Evolutionary conservation across 2,797 vertebrate genomes (phyloP).

Genomic region (Falco naumanni): DNA sequence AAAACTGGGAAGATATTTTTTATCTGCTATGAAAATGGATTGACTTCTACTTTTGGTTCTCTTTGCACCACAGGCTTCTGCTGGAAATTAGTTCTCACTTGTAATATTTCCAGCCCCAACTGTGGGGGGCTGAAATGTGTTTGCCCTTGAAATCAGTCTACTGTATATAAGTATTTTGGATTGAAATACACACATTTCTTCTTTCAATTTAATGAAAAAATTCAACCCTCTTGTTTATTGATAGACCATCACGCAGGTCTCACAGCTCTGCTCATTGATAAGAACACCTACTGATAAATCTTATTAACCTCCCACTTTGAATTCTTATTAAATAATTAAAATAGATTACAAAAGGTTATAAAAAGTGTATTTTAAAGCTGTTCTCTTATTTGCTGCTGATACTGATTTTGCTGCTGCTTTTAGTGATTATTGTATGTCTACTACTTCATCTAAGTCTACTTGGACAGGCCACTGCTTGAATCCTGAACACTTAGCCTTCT

Average conservation of each 20-base stretch:
- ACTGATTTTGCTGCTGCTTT: conserved; percentile 26
- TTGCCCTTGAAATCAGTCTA: conserved; percentile 53
- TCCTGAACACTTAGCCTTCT: neutral
- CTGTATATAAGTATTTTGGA: conserved; percentile 22
- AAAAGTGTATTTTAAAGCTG: conserved; percentile 4
- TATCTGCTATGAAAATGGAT: conserved; percentile 7
- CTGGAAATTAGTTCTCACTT: conserved; percentile 55
- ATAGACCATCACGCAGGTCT: conserved; percentile 28
- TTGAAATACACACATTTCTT: conserved; percentile 38
- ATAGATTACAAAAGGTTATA: conserved; percentile 25
- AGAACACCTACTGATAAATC: conserved; percentile 61
- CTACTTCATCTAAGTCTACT: neutral
- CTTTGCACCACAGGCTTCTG: neutral
- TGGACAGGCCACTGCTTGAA: neutral
- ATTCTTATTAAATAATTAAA: conserved; percentile 72
- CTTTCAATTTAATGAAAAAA: conserved; percentile 51
- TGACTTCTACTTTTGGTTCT: conserved; percentile 42
- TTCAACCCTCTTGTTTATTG: conserved; percentile 61
- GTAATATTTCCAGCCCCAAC: conserved; percentile 56
- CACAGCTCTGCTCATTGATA: conserved; percentile 59
- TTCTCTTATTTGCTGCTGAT: conserved; percentile 17
- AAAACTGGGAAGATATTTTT: neutral
- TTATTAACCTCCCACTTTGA: conserved; percentile 72
- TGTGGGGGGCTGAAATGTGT: neutral
- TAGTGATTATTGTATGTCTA: neutral